phyloP scores from a whole-genome alignment of 1,140 invertebrate species.

The Micrasema longulum region DNA sequence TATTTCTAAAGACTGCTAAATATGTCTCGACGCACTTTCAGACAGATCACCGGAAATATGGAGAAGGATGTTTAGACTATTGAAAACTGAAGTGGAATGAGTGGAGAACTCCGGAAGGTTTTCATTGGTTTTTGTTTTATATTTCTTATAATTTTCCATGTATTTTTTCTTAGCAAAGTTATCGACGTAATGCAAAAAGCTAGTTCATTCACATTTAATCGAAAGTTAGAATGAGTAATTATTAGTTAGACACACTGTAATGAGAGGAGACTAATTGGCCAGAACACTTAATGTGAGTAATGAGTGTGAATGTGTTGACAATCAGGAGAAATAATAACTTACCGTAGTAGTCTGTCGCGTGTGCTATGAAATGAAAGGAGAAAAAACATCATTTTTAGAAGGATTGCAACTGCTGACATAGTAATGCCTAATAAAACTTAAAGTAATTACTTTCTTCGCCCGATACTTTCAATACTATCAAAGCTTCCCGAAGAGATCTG shows the following conservation, averaged over 20 bases:
- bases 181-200: constrained; percentile 11
- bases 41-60: constrained; percentile 15
- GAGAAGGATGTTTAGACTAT: not conserved
- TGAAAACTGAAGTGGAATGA: constrained; percentile 43
- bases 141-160: constrained; percentile 22
- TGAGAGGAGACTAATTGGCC: constrained; percentile 28
- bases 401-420: constrained; percentile 36
- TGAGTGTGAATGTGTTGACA: constrained; percentile 53
- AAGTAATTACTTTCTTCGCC: not conserved
- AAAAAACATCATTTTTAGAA: constrained; percentile 58
- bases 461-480: too few relatives aligned
- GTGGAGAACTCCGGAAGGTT: constrained; percentile 70
- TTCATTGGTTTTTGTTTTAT: constrained; percentile 37
- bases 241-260: constrained; percentile 23
- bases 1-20: not conserved
- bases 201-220: constrained; percentile 5
- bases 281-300: not conserved
- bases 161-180: constrained; percentile 4
- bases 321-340: constrained; percentile 87
- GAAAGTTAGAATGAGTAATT: constrained; percentile 14
- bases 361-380: constrained; percentile 84
- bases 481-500: too few relatives aligned
- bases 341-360: constrained; percentile 99
- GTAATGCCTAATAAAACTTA: not conserved
- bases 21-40: not conserved